Base-by-base conservation (phyloP, 2,888 invertebrate species). In the Calameuta idolon region DNA sequence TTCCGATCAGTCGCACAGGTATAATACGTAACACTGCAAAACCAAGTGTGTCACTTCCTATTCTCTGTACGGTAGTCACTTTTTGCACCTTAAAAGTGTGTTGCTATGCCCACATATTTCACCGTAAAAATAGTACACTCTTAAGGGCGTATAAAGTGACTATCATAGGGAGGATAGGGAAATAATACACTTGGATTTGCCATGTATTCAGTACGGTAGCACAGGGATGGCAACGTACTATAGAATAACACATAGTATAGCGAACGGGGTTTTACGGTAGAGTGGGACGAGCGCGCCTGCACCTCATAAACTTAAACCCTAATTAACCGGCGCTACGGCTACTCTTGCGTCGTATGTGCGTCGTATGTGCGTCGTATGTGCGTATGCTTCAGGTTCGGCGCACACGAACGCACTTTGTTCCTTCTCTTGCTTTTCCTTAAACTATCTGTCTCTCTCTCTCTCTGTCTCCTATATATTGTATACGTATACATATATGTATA, bases 281-380 rank as follows among this genome's bases (percentile, higher is more conserved):
- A 85, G 87, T 85, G 83, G 85, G 88, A 84, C 87, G 87, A 88
- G 89, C 90, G 90, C 90, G 90, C 89, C 91, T 91, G 91, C 91
- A 91, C 91, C 91, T 91, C 91, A 91, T 91, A 91, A 91, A 91
- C 91, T 91, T 90, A 89, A 91, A 91, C 90, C 91, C 91, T 91
- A 91, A 91, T 91, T 91, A 91, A 91, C 91, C 91, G 90, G 91
- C 90, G 90, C 90, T 90, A 90, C 90, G 88, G 90, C 90, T 91
- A 90, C 91, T 90, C 90, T 91, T 90, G 89, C 90, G 87, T 86
- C 75, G 88, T 89, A 88, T 87, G 88, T 87, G 90, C 88, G 89
- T 90, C n/a, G n/a, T n/a, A n/a, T n/a, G n/a, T 90, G 89, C 90
- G 87, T 86, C 75, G 88, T 89, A 88, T 87, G 88, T 87, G 90